Percentiles rank a stretch among this genome's conserved stretches.
These are phyloP conservation scores for Squalus acanthias DNA, from an alignment of 2,797 vertebrate species.

Conservation along the genomic window DNA sequence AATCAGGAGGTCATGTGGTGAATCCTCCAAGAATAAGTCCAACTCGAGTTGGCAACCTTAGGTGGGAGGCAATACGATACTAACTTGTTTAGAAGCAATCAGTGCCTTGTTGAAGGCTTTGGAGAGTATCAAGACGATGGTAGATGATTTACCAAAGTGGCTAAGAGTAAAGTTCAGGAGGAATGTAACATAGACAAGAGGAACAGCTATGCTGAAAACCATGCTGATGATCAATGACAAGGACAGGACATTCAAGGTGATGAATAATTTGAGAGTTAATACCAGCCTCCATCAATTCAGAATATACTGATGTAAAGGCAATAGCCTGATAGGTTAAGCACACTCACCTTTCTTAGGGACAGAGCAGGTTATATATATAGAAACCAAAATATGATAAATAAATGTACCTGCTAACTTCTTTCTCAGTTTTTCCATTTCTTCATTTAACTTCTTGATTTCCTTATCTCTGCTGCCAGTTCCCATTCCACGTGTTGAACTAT, in stretches of 20 bases:
- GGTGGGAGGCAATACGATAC: background rate
- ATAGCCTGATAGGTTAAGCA: background rate
- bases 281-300: background rate
- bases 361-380: background rate
- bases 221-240: background rate
- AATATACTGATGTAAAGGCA: background rate
- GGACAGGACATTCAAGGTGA: background rate
- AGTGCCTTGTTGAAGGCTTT: background rate
- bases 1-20: background rate
- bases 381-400: conserved; percentile 3
- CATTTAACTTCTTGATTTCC: conserved; percentile 88
- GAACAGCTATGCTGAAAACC: background rate
- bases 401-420: conserved; percentile 79
- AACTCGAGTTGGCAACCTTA: background rate
- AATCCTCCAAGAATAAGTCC: background rate
- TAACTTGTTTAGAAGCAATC: background rate
- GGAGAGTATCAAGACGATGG: background rate
- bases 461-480: conserved; percentile 72
- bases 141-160: background rate
- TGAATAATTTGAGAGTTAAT: background rate
- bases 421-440: conserved; percentile 89
- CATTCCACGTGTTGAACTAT: conserved; percentile 65
- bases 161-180: background rate
- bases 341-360: background rate
- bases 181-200: background rate